Evolutionary conservation across 2,113 vertebrate species (phyloP).

Genomic region (Leucopsar rothschildi): DNA sequence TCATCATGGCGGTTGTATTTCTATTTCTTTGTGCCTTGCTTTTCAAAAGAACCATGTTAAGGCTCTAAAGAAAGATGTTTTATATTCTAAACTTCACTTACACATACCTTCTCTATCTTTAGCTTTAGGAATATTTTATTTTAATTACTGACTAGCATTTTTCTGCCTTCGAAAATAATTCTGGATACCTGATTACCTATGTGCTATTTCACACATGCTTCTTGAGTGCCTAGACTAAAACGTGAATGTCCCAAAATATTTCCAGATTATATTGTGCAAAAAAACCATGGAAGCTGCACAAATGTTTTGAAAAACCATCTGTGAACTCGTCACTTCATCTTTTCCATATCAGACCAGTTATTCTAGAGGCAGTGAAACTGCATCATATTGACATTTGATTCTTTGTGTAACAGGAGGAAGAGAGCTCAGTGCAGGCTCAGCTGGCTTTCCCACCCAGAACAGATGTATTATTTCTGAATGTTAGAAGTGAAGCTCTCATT

Average conservation of each 20-base stretch:
- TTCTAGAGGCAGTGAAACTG: background rate
- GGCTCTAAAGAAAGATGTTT: background rate
- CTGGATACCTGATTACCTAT: background rate
- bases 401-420: background rate
- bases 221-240: background rate
- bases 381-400: background rate
- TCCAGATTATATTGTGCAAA: background rate
- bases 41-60: background rate
- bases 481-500: background rate
- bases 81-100: background rate
- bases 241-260: background rate
- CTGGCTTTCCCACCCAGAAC: background rate
- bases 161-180: background rate
- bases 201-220: background rate
- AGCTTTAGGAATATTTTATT: background rate
- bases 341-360: background rate
- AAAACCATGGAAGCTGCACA: background rate
- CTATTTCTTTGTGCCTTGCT: background rate
- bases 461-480: background rate
- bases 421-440: background rate
- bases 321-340: background rate
- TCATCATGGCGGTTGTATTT: background rate
- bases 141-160: background rate
- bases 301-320: background rate
- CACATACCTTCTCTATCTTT: background rate